Percentiles rank a stretch among this genome's conserved stretches.
Conservation (phyloP, 2,888 invertebrate genomes). For the Sesia bembeciformis region DNA sequence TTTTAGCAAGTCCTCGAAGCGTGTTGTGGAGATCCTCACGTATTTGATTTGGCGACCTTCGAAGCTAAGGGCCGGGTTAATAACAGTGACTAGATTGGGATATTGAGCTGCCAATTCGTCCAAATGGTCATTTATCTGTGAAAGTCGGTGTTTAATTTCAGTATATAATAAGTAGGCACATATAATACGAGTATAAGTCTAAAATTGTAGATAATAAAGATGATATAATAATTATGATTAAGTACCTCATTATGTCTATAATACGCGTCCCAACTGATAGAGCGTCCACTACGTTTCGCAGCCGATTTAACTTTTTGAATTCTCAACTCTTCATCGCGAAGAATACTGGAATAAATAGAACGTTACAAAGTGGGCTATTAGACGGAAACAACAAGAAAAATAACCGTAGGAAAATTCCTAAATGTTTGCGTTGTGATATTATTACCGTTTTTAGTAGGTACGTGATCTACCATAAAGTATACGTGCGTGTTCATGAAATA, state of each 20-base stretch:
- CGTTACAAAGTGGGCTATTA: neutral
- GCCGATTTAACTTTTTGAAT: slow-evolving; percentile 22
- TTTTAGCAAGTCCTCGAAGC: slow-evolving; percentile 53
- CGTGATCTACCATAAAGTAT: neutral
- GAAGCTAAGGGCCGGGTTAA: slow-evolving; percentile 71
- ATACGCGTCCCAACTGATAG: slow-evolving; percentile 50
- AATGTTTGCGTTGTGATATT: neutral
- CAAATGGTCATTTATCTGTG: slow-evolving; percentile 71
- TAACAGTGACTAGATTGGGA: slow-evolving; percentile 64
- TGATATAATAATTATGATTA: no score
- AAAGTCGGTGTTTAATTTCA: no score
- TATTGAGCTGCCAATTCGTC: slow-evolving; percentile 49
- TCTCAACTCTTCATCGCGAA: slow-evolving; percentile 43
- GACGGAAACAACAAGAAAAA: neutral
- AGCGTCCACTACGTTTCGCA: slow-evolving; percentile 30
- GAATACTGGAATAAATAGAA: slow-evolving; percentile 26
- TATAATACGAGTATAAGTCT: no score
- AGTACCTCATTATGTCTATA: slow-evolving; percentile 48
- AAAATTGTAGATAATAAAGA: no score
- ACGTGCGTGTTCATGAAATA: neutral
- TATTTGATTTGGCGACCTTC: slow-evolving; percentile 76
- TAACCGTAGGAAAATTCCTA: neutral
- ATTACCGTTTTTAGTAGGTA: neutral
- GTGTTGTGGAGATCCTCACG: slow-evolving; percentile 73
- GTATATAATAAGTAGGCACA: no score